Percentiles rank a stretch among this genome's conserved stretches.
Conservation (phyloP, 2,797 vertebrate genomes). For the Agapornis canus region DNA sequence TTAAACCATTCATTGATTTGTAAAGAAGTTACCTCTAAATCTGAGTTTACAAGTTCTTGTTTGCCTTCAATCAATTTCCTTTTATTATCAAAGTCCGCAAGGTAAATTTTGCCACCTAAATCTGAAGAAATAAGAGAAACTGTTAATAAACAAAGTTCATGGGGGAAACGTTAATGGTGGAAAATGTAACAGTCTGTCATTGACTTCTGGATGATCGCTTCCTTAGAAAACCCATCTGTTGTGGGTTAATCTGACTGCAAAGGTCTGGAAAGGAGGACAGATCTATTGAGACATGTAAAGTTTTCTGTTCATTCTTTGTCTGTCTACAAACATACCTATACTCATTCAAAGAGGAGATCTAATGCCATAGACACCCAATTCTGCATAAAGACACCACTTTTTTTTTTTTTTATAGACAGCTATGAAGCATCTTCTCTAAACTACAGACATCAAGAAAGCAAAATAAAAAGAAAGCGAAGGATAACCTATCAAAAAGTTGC, state of each 20-base stretch:
- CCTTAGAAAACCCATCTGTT: not conserved
- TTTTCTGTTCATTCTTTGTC: not conserved
- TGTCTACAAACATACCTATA: fast-evolving
- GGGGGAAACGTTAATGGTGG: not conserved
- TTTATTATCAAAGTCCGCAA: slow-evolving; percentile 75
- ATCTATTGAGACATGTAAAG: not conserved
- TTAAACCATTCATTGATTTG: fast-evolving
- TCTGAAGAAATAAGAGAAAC: slow-evolving; percentile 56
- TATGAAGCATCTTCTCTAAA: not conserved
- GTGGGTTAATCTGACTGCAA: not conserved
- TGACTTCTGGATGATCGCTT: not conserved
- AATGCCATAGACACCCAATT: not conserved
- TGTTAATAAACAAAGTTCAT: not conserved
- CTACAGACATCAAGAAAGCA: not conserved
- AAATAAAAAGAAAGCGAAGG: not conserved
- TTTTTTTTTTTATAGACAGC: not conserved
- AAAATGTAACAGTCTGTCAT: not conserved
- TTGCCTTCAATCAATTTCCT: not conserved
- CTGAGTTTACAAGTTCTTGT: slow-evolving; percentile 10
- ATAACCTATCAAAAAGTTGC: slow-evolving; percentile 72
- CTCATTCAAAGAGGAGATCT: not conserved
- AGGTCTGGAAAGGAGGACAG: not conserved
- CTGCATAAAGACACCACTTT: not conserved
- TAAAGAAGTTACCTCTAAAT: slow-evolving; percentile 71
- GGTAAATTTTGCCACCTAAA: slow-evolving; percentile 44